Base-by-base conservation (phyloP, 2,113 vertebrate species). In the Ifrita kowaldi region DNA sequence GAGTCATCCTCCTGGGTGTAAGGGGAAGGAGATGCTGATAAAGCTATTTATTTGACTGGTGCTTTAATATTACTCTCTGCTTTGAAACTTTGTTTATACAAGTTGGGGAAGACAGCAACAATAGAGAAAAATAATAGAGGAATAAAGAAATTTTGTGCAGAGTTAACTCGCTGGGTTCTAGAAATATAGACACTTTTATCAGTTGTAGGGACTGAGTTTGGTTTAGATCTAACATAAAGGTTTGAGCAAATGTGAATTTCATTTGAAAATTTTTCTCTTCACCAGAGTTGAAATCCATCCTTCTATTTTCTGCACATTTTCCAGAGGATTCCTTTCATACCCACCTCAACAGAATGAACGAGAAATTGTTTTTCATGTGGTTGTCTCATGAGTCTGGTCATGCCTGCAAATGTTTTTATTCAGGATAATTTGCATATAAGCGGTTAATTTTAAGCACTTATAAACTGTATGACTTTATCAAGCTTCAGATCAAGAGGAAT, bases 1-100 rank as follows among this genome's bases (percentile, higher is more conserved):
- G 84, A 94, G 63, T 86, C 78, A 96, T 95, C 93, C 90, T 93
- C 50, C 47, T 88, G 55, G 32, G 42, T 70, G 11, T 70, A 53
- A 82, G 59, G 21, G 47, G 19, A 70, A 76, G 41, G 74, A 82
- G 52, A 77, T 73, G 75, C 46, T 95, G 60, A 88, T 78, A 76
- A 94, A 82, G 46, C 70, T 86, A 41, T 77, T 92, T 65, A 41
- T 4, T 19, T 50, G 39, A 74, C 20, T 42, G 6, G 44, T 56
- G 44, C 17, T 81, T 92, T 74, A 63, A 52, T 41, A 75, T 13
- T 42, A 33, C 23, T 63, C 80, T 73, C 46, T 44, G 7, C 28
- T 35, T 80, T 22, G 22, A 83, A 85, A 86, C 4, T 83, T 74
- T 63, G 13, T 82, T 90, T 92, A 41, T 64, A 79, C 27, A 55